phyloP scores from a whole-genome alignment of 2,797 vertebrate species.

The Sarcoramphus papa region DNA sequence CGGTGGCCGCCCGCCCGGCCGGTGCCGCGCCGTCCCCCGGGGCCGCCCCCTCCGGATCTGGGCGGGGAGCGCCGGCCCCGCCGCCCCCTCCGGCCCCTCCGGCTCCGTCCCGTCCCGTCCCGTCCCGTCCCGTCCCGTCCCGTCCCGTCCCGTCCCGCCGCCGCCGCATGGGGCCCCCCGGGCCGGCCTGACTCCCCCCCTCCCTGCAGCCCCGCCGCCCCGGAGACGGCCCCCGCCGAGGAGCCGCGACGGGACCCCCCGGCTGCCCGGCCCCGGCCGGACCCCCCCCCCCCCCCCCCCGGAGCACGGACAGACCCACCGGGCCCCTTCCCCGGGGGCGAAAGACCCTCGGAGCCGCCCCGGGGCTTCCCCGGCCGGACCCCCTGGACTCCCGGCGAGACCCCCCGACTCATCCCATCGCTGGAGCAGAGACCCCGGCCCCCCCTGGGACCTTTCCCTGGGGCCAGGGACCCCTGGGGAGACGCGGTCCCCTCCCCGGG shows the following conservation, averaged over 20 bases:
- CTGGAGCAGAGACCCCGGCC: background rate
- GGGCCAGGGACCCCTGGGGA: background rate
- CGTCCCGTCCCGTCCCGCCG: background rate
- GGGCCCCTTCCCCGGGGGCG: background rate
- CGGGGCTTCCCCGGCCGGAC: background rate
- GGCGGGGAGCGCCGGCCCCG: background rate
- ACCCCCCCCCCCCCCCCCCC: background rate
- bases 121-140: background rate
- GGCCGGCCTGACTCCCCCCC: background rate
- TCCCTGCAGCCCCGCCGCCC: background rate
- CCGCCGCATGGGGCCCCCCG: slow-evolving; percentile 38
- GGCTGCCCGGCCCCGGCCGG: background rate
- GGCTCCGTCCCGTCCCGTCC: background rate
- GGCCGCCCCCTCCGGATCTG: slow-evolving; percentile 49
- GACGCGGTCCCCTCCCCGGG: background rate
- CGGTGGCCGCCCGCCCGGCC: background rate
- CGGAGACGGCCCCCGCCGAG: background rate
- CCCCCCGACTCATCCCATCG: background rate
- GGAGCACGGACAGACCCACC: background rate
- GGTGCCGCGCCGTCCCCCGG: background rate
- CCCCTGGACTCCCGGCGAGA: background rate
- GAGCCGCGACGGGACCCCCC: background rate
- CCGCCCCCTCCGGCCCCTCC: background rate
- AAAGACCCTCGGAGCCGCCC: background rate
- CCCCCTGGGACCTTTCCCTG: background rate